These are phyloP conservation scores for Steinernema khuongi DNA, from an alignment of 1,140 invertebrate species.

Conservation along the genomic window DNA sequence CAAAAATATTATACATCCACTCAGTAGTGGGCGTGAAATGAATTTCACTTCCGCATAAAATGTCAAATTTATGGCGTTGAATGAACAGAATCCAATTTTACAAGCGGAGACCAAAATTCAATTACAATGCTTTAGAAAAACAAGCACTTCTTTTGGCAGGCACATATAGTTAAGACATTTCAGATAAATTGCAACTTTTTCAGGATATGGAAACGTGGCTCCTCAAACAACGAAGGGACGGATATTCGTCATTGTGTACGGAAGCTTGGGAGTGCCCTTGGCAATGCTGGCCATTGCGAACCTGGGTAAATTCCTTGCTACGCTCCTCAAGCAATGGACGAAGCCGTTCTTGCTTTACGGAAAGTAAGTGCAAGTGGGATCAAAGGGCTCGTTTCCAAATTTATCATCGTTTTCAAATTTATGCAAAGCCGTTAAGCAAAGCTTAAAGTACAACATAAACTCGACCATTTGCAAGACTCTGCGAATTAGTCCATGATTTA, in stretches of 20 bases:
- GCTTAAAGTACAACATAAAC: slow-evolving; percentile 2
- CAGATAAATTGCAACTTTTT: too few species aligned
- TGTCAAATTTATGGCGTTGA: too few species aligned
- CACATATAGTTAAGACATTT: too few species aligned
- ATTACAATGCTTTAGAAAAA: too few species aligned
- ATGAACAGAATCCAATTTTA: too few species aligned
- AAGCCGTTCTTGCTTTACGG: slow-evolving; percentile 25
- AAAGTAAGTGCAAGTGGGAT: slow-evolving; percentile 12
- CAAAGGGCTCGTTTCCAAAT: slow-evolving; percentile 1
- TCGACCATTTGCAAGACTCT: not conserved
- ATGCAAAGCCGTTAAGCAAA: not conserved
- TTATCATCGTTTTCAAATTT: not conserved
- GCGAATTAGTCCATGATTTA: not conserved
- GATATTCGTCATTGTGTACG: slow-evolving; percentile 40
- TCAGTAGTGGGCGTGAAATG: too few species aligned
- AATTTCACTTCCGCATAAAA: too few species aligned
- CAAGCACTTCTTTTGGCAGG: too few species aligned
- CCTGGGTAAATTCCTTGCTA: slow-evolving; percentile 39
- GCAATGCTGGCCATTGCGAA: slow-evolving; percentile 42
- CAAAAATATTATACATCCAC: too few species aligned
- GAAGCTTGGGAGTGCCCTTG: slow-evolving; percentile 37
- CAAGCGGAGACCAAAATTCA: too few species aligned
- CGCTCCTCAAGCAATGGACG: slow-evolving; percentile 28
- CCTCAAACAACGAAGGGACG: slow-evolving; percentile 34
- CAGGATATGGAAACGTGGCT: slow-evolving; percentile 39